Base-by-base conservation (phyloP, 2,888 invertebrate species). In the Melikaiella ostensackeni region DNA sequence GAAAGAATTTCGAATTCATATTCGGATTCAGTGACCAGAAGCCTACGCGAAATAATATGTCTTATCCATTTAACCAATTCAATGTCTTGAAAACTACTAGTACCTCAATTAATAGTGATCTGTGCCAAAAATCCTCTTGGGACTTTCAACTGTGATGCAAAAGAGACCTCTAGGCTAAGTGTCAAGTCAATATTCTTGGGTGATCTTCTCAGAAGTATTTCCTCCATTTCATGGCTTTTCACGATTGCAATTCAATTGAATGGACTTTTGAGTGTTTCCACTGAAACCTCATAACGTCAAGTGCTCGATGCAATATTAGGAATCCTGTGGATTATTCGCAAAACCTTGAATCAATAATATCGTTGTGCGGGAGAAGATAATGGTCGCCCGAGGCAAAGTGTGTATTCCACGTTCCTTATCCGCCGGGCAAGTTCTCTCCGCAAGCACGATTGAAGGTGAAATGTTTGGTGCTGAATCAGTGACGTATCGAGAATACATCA, bases 341-440 rank as follows among this genome's bases (percentile, higher is more conserved):
- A 70, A 50, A 33, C 50, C 50, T 70, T 70, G 50, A 50, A 70
- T 70, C 70, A 70, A 70, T 70, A 70, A 70, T 70, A 70, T 50
- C 50, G 70, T 70, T 50, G 70, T 19, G 50, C 27, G 70, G 33
- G 16, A 70, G 46, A 79, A 77, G 79, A 79, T 79, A 79, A 79
- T 77, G 75, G 75, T 79, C 75, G 74, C 77, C 35, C 62, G 42
- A 74, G 77, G 77, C 77, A 50, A 63, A 64, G 64, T 62, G 74
- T 77, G 74, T 77, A 75, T 79, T 73, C 75, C 66, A 77, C 75
- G 73, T 46, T 30, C 38, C 42, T 27, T 64, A 50, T 2, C 16
- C 64, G 50, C 19, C 46, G 2, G 59, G 35, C 24, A n/a, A 46
- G 33, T 35, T 64, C 38, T 42, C 59, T 50, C 59, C 70, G 27